Evolutionary conservation across 2,888 invertebrate species (phyloP).

Genomic region (Mythimna albipuncta): DNA sequence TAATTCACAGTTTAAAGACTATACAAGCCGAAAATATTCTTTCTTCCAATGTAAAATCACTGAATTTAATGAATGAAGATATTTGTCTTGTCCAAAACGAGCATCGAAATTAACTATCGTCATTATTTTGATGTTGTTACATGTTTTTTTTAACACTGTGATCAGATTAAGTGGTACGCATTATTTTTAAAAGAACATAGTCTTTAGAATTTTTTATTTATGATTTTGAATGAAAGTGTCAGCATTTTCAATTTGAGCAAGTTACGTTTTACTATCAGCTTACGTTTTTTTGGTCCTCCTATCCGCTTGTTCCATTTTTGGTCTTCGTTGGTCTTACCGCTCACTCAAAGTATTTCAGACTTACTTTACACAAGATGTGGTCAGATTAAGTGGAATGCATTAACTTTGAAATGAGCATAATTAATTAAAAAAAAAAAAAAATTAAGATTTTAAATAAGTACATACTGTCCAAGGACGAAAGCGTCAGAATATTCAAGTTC

Average conservation of each 20-base stretch:
- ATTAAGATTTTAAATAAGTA: too few species aligned
- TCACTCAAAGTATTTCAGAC: background rate
- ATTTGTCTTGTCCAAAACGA: constrained; percentile 11
- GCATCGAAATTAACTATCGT: constrained; percentile 16
- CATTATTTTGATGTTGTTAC: constrained; percentile 22
- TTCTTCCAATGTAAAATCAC: background rate
- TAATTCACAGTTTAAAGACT: background rate
- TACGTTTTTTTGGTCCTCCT: background rate
- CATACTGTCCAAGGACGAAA: too few species aligned
- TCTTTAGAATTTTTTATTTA: background rate
- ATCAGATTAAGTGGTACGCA: background rate
- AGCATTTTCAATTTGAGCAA: background rate
- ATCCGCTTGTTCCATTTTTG: background rate
- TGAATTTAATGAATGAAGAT: background rate
- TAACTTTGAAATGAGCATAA: too few species aligned
- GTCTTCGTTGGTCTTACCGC: background rate
- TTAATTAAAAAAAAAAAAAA: too few species aligned
- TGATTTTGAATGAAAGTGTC: background rate
- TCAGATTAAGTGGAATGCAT: too few species aligned
- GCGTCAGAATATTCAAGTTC: too few species aligned
- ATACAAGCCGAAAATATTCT: background rate
- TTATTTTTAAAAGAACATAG: constrained; percentile 6
- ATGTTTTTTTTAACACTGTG: constrained; percentile 4
- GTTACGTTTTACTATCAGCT: background rate
- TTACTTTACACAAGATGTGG: too few species aligned